These are phyloP conservation scores for Hemibagrus guttatus DNA, from an alignment of 2,797 vertebrate species.

Conservation along the genomic window DNA sequence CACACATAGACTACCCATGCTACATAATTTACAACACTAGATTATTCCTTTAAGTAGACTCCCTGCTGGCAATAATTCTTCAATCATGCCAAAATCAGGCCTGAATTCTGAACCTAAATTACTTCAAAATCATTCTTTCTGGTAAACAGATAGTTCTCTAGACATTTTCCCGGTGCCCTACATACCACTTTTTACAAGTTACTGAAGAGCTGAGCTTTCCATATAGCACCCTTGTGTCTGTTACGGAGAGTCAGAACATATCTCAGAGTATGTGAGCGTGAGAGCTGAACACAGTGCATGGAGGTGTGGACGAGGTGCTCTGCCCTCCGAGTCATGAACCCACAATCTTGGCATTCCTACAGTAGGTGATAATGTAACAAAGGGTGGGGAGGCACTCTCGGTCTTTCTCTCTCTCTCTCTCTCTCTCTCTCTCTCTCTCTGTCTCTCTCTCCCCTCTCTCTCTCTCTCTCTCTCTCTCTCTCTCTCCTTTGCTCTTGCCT, in stretches of 20 bases:
- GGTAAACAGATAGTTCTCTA: not conserved
- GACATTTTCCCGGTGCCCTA: not conserved
- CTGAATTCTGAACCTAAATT: not conserved
- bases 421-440: conserved; percentile 51
- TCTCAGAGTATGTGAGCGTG: conserved; percentile 25
- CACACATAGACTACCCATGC: not conserved
- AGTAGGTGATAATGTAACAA: conserved; percentile 72
- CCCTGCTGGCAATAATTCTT: not conserved
- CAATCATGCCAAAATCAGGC: not conserved
- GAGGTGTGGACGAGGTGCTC: conserved; percentile 43
- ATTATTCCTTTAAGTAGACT: not conserved
- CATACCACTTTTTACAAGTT: conserved; percentile 12
- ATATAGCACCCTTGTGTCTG: conserved; percentile 7
- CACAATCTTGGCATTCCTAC: conserved; percentile 74
- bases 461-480: conserved; percentile 14
- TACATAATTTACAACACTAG: not conserved
- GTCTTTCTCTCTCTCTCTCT: conserved; percentile 12
- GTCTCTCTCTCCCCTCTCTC: conserved; percentile 67
- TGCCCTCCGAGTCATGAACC: conserved; percentile 68
- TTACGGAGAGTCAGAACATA: conserved; percentile 7
- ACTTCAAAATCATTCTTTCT: not conserved
- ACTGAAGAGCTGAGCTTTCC: not conserved
- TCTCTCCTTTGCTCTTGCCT: conserved; percentile 47
- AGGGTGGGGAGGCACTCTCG: conserved; percentile 58
- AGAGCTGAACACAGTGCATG: conserved; percentile 32